phyloP scores from a whole-genome alignment of 2,113 vertebrate genomes.

The Gobius niger region DNA sequence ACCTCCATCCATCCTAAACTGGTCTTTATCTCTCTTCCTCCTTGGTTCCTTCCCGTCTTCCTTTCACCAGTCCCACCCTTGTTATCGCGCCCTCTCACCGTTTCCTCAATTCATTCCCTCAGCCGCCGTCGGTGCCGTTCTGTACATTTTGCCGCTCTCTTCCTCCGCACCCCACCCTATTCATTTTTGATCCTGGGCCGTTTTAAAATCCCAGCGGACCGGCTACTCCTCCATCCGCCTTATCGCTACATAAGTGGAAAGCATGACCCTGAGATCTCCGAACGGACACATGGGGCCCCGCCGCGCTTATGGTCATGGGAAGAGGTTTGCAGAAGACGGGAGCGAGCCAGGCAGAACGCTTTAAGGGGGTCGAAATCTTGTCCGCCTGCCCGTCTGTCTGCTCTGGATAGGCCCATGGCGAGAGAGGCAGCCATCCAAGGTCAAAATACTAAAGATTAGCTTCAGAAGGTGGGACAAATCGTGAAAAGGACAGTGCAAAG shows the following conservation, averaged over 20 bases:
- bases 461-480: constrained; percentile 7
- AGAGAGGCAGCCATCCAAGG: constrained; percentile 17
- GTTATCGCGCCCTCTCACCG: constrained; percentile 51
- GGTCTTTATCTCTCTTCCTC: constrained; percentile 61
- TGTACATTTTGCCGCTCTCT: constrained; percentile 37
- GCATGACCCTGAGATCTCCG: constrained; percentile 52
- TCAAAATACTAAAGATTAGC: constrained; percentile 23
- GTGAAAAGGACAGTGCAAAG: background rate
- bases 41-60: constrained; percentile 42
- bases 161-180: constrained; percentile 22
- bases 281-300: constrained; percentile 41
- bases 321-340: constrained; percentile 39
- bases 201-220: constrained; percentile 36
- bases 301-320: constrained; percentile 65
- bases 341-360: constrained; percentile 24
- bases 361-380: constrained; percentile 15
- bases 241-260: constrained; percentile 49
- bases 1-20: background rate
- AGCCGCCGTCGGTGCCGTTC: constrained; percentile 34
- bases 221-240: constrained; percentile 26
- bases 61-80: constrained; percentile 36
- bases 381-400: background rate
- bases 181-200: constrained; percentile 21
- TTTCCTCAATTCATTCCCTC: constrained; percentile 52
- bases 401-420: constrained; percentile 8